Base-by-base conservation (phyloP, 2,113 vertebrate species). In the Lepisosteus oculatus region DNA sequence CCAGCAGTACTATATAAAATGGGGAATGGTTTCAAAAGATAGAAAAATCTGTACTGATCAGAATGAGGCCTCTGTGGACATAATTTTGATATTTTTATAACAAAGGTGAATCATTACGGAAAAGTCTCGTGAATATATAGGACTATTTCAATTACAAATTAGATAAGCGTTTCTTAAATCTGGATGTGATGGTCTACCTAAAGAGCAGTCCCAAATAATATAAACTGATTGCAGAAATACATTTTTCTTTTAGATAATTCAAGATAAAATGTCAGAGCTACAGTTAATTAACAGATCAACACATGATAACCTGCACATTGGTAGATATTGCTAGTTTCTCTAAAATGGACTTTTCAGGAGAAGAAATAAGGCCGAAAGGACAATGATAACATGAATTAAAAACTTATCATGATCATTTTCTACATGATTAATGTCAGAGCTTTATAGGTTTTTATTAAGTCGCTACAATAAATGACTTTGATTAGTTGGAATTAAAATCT, bases 401-500 rank as follows among this genome's bases (percentile, higher is more conserved):
- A 70, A 43, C 68, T 43, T 74, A 73, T 68, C 70, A 59, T 63
- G 42, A 42, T 43, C n/a, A 56, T 75, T 71, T 66, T 54, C 3
- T 1, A 72, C 29, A 83, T 87, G 86, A 89, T 88, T 89, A 81
- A 87, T 80, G 82, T 75, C 57, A 43, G 4, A 55, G 64, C 76
- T 70, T 84, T 80, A 82, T 69, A 76, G 79, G 76, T 80, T 80
- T 81, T 81, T 78, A 79, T 87, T 80, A 75, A 83, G 42, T 69
- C 67, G 73, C 59, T 43, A 17, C 64, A 73, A 79, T 85, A 85
- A 73, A 76, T 81, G 69, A 82, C 84, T 86, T 70, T 85, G 87
- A 91, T 90, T 91, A 86, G 80, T 89, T 83, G 81, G 81, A 85
- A 79, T 77, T 81, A 81, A 67, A 80, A 82, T 70, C 55, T 61